These are phyloP conservation scores for Callopanchax toddi DNA, from an alignment of 2,113 vertebrate species.

Conservation along the genomic window DNA sequence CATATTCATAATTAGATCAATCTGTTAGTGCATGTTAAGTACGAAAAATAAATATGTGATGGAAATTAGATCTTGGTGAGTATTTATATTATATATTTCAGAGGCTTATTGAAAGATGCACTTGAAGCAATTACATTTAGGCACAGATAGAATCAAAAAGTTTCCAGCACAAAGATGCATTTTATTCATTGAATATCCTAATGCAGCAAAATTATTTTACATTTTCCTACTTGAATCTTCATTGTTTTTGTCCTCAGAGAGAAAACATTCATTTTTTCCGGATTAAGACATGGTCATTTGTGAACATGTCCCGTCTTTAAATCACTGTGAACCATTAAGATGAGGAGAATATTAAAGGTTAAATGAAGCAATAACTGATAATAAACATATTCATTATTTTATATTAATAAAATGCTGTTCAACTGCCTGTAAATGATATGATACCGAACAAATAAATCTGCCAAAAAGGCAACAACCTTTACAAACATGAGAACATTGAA, in stretches of 20 bases:
- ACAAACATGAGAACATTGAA: too few relatives aligned
- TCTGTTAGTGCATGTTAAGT: constrained; percentile 15
- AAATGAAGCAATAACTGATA: too few relatives aligned
- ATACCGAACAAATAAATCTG: too few relatives aligned
- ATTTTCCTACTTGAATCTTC: constrained; percentile 9
- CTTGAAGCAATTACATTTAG: constrained; percentile 35
- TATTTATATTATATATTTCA: constrained; percentile 41
- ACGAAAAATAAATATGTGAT: constrained; percentile 9
- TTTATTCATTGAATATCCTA: not conserved
- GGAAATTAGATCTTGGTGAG: constrained; percentile 20
- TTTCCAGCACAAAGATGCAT: not conserved
- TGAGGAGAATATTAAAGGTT: too few relatives aligned
- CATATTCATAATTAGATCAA: constrained; percentile 33
- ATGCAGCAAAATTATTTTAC: constrained; percentile 3
- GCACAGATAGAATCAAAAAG: constrained; percentile 9
- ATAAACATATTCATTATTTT: not conserved
- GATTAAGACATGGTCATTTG: not conserved
- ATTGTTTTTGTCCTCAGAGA: not conserved
- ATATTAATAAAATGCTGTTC: not conserved
- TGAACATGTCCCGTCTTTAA: too few relatives aligned
- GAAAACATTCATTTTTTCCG: too few relatives aligned
- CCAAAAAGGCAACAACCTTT: too few relatives aligned
- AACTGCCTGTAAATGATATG: not conserved
- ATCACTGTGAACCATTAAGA: too few relatives aligned
- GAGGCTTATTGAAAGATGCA: constrained; percentile 31